Conservation (phyloP, 2,888 invertebrate species). For the Phlogophora meticulosa region DNA sequence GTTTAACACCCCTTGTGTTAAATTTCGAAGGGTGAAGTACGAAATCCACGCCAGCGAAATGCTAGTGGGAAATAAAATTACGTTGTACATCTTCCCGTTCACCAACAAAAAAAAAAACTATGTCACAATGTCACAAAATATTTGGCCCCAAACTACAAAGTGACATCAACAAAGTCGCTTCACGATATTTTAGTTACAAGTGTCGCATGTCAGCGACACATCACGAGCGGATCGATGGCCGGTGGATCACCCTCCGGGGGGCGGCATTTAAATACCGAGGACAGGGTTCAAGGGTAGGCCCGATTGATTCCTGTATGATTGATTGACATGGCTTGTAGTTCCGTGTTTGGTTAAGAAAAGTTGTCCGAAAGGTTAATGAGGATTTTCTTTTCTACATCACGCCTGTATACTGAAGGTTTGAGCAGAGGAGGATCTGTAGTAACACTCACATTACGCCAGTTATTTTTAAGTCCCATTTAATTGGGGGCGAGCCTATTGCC, state of each 20-base stretch:
- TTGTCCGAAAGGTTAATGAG: slow-evolving; percentile 5
- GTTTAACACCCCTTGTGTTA: too few relatives aligned
- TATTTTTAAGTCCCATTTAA: too few relatives aligned
- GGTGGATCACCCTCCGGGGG: slow-evolving; percentile 38
- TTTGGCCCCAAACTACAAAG: slow-evolving; percentile 4
- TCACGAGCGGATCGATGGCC: slow-evolving; percentile 51
- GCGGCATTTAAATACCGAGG: slow-evolving; percentile 47
- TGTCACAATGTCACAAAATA: slow-evolving; percentile 14
- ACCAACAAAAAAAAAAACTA: too few relatives aligned
- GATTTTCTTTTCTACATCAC: slow-evolving; percentile 10
- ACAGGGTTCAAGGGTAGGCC: slow-evolving; percentile 59
- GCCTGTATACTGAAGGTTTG: too few relatives aligned
- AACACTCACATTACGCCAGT: too few relatives aligned
- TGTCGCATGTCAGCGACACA: slow-evolving; percentile 55
- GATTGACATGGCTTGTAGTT: slow-evolving; percentile 33
- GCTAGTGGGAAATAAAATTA: too few relatives aligned
- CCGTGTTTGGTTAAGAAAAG: slow-evolving; percentile 19
- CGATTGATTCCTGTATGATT: slow-evolving; percentile 56
- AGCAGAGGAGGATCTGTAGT: too few relatives aligned
- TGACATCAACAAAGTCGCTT: slow-evolving; percentile 9
- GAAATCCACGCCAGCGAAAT: too few relatives aligned
- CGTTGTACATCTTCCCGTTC: too few relatives aligned
- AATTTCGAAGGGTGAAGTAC: too few relatives aligned
- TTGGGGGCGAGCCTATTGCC: too few relatives aligned
- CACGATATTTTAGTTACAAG: slow-evolving; percentile 27